Conservation (phyloP, 2,797 vertebrate genomes). For the Danio jaintianensis region DNA sequence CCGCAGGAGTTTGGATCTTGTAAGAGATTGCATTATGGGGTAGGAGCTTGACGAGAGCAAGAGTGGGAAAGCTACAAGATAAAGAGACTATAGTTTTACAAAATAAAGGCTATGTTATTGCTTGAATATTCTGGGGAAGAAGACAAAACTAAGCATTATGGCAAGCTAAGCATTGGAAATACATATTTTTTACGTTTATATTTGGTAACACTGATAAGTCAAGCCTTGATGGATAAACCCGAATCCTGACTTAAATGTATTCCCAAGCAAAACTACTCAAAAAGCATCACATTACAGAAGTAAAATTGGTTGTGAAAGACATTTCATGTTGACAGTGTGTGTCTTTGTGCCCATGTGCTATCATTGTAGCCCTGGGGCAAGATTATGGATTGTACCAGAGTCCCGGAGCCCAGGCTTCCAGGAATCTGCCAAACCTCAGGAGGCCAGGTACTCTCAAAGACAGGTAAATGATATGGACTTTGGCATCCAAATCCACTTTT, state of each 20-base stretch:
- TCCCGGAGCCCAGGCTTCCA: neutral
- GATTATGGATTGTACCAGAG: neutral
- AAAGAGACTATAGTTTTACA: conserved; percentile 47
- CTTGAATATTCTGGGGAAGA: neutral
- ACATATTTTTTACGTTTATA: too few species aligned
- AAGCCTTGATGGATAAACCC: neutral
- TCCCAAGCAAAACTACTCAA: neutral
- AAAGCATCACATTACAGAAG: neutral
- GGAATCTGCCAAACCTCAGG: neutral
- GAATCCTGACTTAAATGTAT: neutral
- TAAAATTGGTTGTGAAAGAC: neutral
- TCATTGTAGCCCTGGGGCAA: neutral
- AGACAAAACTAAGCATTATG: neutral
- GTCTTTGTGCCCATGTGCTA: neutral
- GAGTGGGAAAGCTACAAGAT: conserved; percentile 35
- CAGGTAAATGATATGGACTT: neutral
- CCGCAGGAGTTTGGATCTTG: conserved; percentile 18
- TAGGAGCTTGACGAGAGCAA: conserved; percentile 58
- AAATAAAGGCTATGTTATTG: neutral
- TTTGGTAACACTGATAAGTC: neutral
- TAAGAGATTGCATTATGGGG: conserved; percentile 63
- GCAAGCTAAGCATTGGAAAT: too few species aligned
- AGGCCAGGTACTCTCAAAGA: neutral
- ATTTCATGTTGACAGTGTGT: conserved; percentile 6
- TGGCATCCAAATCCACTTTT: neutral